Percentiles rank a stretch among this genome's conserved stretches.
These are phyloP conservation scores for Pegoplata infirma DNA, from an alignment of 2,888 invertebrate species.

Conservation along the genomic window DNA sequence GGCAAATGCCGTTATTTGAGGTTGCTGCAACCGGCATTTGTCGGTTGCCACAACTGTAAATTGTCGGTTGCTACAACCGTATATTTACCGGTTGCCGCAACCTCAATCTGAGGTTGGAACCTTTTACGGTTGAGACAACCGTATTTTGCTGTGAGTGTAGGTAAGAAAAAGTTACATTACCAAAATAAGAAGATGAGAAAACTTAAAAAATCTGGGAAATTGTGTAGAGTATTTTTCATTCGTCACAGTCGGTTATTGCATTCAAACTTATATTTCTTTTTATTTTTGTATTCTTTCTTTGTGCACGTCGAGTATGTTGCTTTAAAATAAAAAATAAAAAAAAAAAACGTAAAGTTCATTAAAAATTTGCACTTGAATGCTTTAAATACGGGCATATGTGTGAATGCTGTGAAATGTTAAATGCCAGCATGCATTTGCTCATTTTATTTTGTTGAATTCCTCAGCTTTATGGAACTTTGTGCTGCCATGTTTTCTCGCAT, in stretches of 20 bases:
- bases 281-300: background rate
- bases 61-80: no score
- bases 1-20: no score
- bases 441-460: background rate
- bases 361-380: conserved; percentile 52
- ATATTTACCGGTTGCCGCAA: no score
- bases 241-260: no score
- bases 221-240: background rate
- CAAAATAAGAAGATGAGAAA: no score
- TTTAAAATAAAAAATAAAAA: background rate
- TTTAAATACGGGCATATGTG: conserved; percentile 21
- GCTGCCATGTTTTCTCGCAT: background rate
- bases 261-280: background rate
- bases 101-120: no score
- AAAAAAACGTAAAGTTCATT: conserved; percentile 42
- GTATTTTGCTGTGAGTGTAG: no score
- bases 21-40: no score
- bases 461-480: background rate
- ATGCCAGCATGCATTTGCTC: background rate
- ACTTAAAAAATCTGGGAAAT: no score
- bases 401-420: background rate
- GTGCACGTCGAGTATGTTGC: background rate
- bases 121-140: no score
- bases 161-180: no score
- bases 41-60: no score